Evolutionary conservation across 2,888 invertebrate species (phyloP), one percentile per base, ranked within the genome.

Genomic region (Andrena marginata): DNA sequence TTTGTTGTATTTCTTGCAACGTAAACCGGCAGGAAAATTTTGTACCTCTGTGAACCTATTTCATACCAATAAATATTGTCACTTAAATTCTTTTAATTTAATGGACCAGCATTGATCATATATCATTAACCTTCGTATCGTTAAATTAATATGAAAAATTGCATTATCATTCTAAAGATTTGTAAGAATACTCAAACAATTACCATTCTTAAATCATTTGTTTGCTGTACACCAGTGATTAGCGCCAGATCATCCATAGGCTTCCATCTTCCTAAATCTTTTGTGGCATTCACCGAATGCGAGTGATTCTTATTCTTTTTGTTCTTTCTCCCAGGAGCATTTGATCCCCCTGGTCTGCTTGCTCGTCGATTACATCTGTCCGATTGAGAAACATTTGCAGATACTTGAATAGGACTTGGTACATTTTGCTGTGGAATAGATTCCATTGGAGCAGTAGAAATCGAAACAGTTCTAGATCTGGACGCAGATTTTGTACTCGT

Each of bases 21-120:
- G 98, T 98, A 93, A 99, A 99, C 78, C 98, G 97, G 92, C 99
- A 99, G 0, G 99, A 98, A 94, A 99, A 99, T 92, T 98, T 99
- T 0, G 98, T 97, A 5, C 98, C 98, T 84, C 98, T 95, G 93
- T 99, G 98, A 0, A 99, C 96, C 96, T 96, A 59, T 29, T 72
- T 29, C 7, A 54, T 5, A 60, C 8, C 7, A 56, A 65, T 31
- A 42, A 23, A 2, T 54, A 71, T 1, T 8, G 23, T 51, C 1
- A 23, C 16, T n/a, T n/a, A 54, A 26, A 62, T 3, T 56, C 20
- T 56, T 54, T 10, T 33, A 35, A 23, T 69, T 33, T 4, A 10
- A 23, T 49, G 31, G 49, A 29, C 20, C 26, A 71, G 1, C 13
- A 33, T 33, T 33, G 33, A 33, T 29, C 13, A 8, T 62, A 54